Percentiles rank a stretch among this genome's conserved stretches.
Conservation (phyloP, 2,888 invertebrate genomes). For the Tortricodes alternella region DNA sequence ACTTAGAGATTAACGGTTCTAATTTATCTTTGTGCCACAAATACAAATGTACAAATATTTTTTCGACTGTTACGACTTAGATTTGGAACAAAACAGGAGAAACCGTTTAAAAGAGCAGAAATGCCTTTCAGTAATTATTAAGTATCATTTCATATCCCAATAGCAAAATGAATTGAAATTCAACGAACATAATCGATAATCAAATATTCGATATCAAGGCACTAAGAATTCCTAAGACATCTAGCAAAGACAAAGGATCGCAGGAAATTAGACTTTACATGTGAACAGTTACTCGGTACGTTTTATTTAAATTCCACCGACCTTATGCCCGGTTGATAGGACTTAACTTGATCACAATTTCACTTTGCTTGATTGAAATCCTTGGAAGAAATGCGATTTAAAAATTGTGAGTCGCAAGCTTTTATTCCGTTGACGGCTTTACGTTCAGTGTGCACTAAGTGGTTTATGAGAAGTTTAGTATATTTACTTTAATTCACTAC, state of each 20-base stretch:
- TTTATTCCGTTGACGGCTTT: too few species aligned
- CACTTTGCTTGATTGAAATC: background rate
- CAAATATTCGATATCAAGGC: background rate
- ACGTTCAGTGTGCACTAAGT: too few species aligned
- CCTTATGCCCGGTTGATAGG: constrained; percentile 2
- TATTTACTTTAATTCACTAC: too few species aligned
- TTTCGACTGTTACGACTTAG: too few species aligned
- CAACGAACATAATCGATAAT: background rate
- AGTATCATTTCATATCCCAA: background rate
- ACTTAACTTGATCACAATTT: constrained; percentile 2
- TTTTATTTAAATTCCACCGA: constrained; percentile 38
- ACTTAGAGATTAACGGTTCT: too few species aligned
- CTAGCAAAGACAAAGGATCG: constrained; percentile 49
- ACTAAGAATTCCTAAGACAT: constrained; percentile 11
- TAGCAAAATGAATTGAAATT: background rate
- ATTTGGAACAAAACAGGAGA: too few species aligned
- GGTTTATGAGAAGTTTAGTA: too few species aligned
- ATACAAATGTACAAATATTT: too few species aligned
- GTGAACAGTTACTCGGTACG: constrained; percentile 38
- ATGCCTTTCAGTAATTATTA: too few species aligned
- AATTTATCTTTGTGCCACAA: too few species aligned
- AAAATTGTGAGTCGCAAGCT: too few species aligned
- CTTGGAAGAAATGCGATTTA: background rate
- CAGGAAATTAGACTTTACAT: constrained; percentile 63
- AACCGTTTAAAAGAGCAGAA: too few species aligned